Base-by-base conservation (phyloP, 2,888 invertebrate species). In the Cerastoderma edule region DNA sequence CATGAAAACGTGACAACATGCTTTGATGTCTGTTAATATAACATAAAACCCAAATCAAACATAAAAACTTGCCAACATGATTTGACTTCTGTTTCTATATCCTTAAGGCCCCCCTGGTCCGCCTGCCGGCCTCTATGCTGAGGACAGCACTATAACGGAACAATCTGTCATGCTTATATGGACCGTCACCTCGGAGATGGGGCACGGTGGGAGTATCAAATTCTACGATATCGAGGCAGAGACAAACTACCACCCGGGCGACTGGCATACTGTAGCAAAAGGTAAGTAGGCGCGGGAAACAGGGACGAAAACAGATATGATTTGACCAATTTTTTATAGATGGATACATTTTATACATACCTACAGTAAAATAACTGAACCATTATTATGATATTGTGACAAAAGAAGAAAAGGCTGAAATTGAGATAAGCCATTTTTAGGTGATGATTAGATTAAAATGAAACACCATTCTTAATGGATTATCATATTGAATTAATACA, bases 191-290 rank as follows among this genome's bases (percentile, higher is more conserved):
- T 3, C 27, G 6, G 68, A 35, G 10, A 71, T 68, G 16, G 44
- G 33, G 16, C 69, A 73, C 16, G 75, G 78, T 1, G 68, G 65
- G 0, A 54, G 65, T 2, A 69, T 78, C 30, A 68, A 60, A 22
- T 39, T 65, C n/a, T 81, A 73, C 50, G 78, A 81, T 54, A 71
- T 81, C 24, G 78, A 81, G 67, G 81, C 73, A 0, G 78, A 81
- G 46, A 63, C 75, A 4, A 70, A 75, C 50, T 81, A 65, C 46
- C 64, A 73, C 24, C 81, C 78, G 16, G 74, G 56, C 6, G 53
- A 35, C 16, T 78, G 78, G 81, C 56, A 32, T n/a, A 22, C 68
- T 1, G 67, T 81, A 4, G 70, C 76, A 28, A 22, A 67, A 67
- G 80, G 80, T 80, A 63, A 33, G n/a, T n/a, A n/a, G n/a, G 16